Percentiles rank a stretch among this genome's conserved stretches.
phyloP scores from a whole-genome alignment of 1,140 invertebrate genomes.

The Lerema accius region DNA sequence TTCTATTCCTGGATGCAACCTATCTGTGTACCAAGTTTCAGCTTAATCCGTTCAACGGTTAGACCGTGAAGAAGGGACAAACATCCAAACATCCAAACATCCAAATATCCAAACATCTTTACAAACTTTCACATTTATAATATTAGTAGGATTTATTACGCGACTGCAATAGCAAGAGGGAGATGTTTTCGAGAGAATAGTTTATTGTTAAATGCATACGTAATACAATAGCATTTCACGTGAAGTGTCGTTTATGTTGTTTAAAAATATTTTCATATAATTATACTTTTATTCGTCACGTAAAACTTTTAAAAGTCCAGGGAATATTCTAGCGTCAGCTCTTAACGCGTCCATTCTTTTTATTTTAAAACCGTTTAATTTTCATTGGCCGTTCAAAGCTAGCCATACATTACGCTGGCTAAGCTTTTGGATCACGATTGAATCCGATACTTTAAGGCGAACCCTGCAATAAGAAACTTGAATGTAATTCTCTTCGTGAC shows the following conservation, averaged over 20 bases:
- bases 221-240: no score
- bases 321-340: slow-evolving; percentile 20
- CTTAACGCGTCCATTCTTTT: slow-evolving; percentile 18
- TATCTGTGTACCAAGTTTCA: no score
- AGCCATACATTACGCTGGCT: slow-evolving; percentile 49
- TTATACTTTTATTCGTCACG: background rate
- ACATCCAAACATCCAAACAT: no score
- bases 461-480: slow-evolving; percentile 41
- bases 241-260: background rate
- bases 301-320: slow-evolving; percentile 25
- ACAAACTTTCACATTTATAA: no score
- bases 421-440: slow-evolving; percentile 48
- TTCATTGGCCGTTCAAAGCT: slow-evolving; percentile 37
- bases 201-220: no score
- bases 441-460: slow-evolving; percentile 35
- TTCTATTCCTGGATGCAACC: no score
- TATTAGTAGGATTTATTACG: no score
- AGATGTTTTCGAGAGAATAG: no score
- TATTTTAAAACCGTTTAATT: slow-evolving; percentile 34
- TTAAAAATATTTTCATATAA: background rate
- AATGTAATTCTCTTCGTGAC: slow-evolving; percentile 53
- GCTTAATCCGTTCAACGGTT: no score
- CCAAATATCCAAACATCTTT: no score
- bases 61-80: no score
- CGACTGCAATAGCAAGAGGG: no score